Evolutionary conservation across 2,888 invertebrate genomes (phyloP), one percentile per base, ranked within the genome.

Genomic region (Drosophila eohydei): DNA sequence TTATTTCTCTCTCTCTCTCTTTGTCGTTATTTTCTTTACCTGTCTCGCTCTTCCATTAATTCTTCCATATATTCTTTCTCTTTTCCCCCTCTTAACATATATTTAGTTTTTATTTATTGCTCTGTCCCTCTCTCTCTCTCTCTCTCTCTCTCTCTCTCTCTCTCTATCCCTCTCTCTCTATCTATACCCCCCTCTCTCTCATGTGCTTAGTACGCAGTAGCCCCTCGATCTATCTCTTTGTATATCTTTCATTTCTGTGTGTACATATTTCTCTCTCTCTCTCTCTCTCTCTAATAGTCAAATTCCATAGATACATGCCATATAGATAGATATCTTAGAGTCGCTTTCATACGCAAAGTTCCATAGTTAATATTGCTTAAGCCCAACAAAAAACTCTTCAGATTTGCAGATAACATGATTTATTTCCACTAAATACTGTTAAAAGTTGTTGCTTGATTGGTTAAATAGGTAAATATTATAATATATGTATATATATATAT

Each of bases 401-500:
- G 3, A n/a, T 38, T 56, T 56, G 32, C 28, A 14, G 44, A 52
- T 52, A 71, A 62, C 51, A 51, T 56, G 9, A 26, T 76, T 71
- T 75, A 75, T 75, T 75, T 44, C 26, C 34, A 43, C 28, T 55
- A 28, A 21, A 70, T 54, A 58, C 9, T 40, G 14, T 36, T 52
- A 64, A 55, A 56, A 51, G 48, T 36, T 28, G 30, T 43, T 44
- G 38, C 9, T 44, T 52, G n/a, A 32, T 66, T 51, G 48, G 9
- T 26, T 71, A 40, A 30, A 44, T 54, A 30, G n/a, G 46, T 61
- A 14, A 40, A 30, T 58, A 38, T 54, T 32, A 32, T 48, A 32
- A 54, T 64, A 43, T 32, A 50, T 40, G 44, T 12, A 12, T 28
- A 28, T 54, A 40, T 9, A 38, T 54, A 6, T 14, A 11, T 40